Conservation (phyloP, 2,113 vertebrate genomes). For the rabbit (Oryctolagus cuniculus) region mOryCun1.1 NC_091436.1:1605501-1606000, state of each 20-base stretch:
- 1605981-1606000: slow-evolving; percentile 85
- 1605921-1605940: slow-evolving; percentile 86
- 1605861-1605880: slow-evolving; percentile 84
- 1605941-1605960: slow-evolving; percentile 85
- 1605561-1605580: slow-evolving; percentile 80
- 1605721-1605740: no score
- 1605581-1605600: slow-evolving; percentile 76
- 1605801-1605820: slow-evolving; percentile 87
- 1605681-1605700: slow-evolving; percentile 80
- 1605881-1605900: slow-evolving; percentile 84
- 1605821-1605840: slow-evolving; percentile 85
- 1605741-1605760: slow-evolving; percentile 85
- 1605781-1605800: slow-evolving; percentile 87
- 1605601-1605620: slow-evolving; percentile 65
- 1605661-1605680: slow-evolving; percentile 86
- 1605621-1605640: slow-evolving; percentile 82
- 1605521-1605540: neutral
- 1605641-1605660: slow-evolving; percentile 81
- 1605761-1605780: slow-evolving; percentile 87
- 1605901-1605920: slow-evolving; percentile 86
- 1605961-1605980: slow-evolving; percentile 85
- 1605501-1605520: slow-evolving; percentile 74
- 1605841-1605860: no score
- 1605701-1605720: slow-evolving; percentile 86
- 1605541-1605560: slow-evolving; percentile 75